Evolutionary conservation across 2,888 invertebrate species (phyloP).

Genomic region (Ornithoptera alexandrae): DNA sequence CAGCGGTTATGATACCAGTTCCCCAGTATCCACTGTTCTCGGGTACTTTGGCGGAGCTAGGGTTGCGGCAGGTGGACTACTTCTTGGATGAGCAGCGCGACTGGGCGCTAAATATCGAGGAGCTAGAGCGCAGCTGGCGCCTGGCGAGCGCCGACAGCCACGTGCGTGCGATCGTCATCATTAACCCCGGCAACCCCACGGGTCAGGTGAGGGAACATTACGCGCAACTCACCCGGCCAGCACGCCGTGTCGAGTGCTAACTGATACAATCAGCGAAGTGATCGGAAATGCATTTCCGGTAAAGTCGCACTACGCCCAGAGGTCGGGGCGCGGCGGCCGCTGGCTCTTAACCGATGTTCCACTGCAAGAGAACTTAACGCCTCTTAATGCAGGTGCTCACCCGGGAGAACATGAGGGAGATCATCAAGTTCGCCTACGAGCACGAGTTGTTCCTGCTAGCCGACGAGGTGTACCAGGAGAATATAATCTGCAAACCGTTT

Average conservation of each 20-base stretch:
- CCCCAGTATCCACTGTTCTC: constrained; percentile 99
- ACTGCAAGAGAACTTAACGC: too few species aligned
- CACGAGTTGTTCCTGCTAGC: constrained; percentile 93
- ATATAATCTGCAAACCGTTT: constrained; percentile 91
- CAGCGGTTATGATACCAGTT: constrained; percentile 96
- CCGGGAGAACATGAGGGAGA: constrained; percentile 90
- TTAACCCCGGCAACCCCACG: constrained; percentile 99
- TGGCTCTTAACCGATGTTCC: too few species aligned
- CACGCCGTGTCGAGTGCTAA: too few species aligned
- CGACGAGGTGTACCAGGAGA: constrained; percentile 97
- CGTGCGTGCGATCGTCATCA: constrained; percentile 93
- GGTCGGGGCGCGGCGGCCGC: too few species aligned
- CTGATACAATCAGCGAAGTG: too few species aligned
- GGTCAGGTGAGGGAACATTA: constrained; percentile 80
- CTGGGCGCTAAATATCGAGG: constrained; percentile 90
- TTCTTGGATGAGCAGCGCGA: constrained; percentile 91
- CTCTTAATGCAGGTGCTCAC: constrained; percentile 83
- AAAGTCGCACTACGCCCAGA: too few species aligned
- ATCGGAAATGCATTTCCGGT: too few species aligned
- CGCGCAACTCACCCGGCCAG: too few species aligned
- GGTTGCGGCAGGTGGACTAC: constrained; percentile 89
- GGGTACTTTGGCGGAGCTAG: constrained; percentile 94
- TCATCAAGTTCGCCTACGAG: constrained; percentile 93
- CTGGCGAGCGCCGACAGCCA: constrained; percentile 82
- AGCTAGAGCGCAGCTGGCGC: constrained; percentile 85